Evolutionary conservation across 2,797 vertebrate species (phyloP).

Genomic region (Schizothorax lantsangensis): DNA sequence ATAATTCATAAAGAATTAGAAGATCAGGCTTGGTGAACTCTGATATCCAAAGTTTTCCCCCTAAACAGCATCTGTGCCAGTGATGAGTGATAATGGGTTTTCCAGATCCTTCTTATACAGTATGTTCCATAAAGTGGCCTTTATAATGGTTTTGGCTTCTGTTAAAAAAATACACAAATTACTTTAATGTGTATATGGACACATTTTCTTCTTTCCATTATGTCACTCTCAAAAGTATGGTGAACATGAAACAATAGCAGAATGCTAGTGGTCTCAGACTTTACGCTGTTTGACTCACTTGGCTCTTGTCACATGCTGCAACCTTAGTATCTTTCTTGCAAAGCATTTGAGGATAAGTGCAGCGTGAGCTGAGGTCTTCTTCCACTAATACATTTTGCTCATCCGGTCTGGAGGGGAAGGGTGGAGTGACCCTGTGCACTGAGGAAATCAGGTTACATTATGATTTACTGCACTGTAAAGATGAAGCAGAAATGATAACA

Average conservation of each 20-base stretch:
- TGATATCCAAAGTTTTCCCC: neutral
- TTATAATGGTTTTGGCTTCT: neutral
- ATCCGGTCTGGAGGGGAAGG: constrained; percentile 63
- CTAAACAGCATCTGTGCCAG: neutral
- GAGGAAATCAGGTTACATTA: constrained; percentile 44
- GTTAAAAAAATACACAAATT: constrained; percentile 24
- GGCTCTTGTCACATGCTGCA: constrained; percentile 47
- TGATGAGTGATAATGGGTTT: neutral
- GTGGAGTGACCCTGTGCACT: constrained; percentile 63
- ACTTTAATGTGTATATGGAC: neutral
- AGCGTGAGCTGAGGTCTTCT: constrained; percentile 65
- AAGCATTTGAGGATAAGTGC: constrained; percentile 59
- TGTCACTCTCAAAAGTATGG: neutral
- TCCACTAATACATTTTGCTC: constrained; percentile 64
- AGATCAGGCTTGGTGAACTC: neutral
- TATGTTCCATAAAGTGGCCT: neutral
- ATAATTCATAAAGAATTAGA: neutral
- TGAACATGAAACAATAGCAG: neutral
- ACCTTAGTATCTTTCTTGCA: constrained; percentile 66
- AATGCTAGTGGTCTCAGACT: neutral
- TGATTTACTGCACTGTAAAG: constrained; percentile 15
- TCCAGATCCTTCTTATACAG: neutral
- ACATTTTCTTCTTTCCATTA: neutral
- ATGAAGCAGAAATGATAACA: neutral
- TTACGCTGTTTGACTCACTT: constrained; percentile 29